These are phyloP conservation scores for Muntiacus reevesi DNA, from an alignment of 2,113 vertebrate species.

Conservation along the genomic window DNA sequence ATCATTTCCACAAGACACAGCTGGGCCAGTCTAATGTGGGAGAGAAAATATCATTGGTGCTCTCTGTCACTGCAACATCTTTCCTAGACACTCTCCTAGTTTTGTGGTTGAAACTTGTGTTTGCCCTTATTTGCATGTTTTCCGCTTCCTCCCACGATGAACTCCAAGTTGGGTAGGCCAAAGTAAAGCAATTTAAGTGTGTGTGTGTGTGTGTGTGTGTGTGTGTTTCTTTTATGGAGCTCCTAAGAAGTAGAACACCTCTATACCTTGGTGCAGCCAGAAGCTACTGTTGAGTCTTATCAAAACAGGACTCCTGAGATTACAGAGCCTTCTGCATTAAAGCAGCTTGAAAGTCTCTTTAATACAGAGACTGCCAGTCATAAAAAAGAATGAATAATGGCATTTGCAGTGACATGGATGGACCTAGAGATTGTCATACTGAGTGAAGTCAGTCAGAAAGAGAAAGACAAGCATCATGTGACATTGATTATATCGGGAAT, in stretches of 20 bases:
- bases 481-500: background rate
- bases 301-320: background rate
- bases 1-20: background rate
- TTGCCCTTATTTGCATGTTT: background rate
- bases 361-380: background rate
- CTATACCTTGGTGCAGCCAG: background rate
- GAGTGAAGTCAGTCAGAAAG: background rate
- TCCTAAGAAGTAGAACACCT: background rate
- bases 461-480: background rate
- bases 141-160: background rate
- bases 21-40: background rate
- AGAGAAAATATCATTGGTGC: background rate
- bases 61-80: background rate
- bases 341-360: background rate
- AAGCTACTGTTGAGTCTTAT: background rate
- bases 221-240: background rate
- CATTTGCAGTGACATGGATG: background rate
- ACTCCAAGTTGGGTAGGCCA: background rate
- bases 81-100: background rate
- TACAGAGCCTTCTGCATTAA: background rate
- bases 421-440: background rate
- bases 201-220: background rate
- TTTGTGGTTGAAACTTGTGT: background rate
- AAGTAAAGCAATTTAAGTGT: background rate
- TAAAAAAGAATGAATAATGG: background rate